Percentiles rank a stretch among this genome's conserved stretches.
Evolutionary conservation across 64 coral and sea anemone species (phyloP).

Genomic region (Stichodactyla helianthus): DNA sequence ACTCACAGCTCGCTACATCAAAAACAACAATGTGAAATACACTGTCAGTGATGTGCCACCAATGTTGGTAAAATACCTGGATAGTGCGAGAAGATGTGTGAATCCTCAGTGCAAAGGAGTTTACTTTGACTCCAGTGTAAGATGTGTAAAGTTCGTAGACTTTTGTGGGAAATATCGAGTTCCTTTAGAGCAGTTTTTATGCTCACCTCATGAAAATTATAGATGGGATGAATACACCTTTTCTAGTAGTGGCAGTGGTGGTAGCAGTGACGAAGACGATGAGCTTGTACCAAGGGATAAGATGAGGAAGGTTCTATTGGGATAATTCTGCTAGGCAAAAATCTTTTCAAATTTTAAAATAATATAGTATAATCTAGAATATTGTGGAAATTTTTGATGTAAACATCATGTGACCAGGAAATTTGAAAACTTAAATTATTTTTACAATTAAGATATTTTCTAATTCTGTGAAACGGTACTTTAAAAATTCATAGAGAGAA

Average conservation of each 20-base stretch:
- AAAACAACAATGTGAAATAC: constrained; percentile 70
- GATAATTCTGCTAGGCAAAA: constrained; percentile 14
- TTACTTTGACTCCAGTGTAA: constrained; percentile 88
- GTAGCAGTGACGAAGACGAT: constrained; percentile 82
- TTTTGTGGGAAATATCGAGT: constrained; percentile 97
- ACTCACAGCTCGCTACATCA: constrained; percentile 64
- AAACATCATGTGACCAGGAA: background rate
- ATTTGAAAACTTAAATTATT: no score
- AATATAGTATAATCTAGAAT: background rate
- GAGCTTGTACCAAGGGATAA: constrained; percentile 52
- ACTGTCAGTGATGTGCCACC: constrained; percentile 57
- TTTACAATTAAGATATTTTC: no score
- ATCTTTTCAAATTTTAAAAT: background rate
- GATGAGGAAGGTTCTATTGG: constrained; percentile 83
- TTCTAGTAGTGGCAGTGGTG: constrained; percentile 26
- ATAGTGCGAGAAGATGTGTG: constrained; percentile 85
- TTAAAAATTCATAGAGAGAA: no score
- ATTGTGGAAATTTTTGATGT: background rate
- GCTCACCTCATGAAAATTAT: constrained; percentile 94
- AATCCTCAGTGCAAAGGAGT: constrained; percentile 91
- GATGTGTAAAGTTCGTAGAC: constrained; percentile 95
- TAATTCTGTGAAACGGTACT: no score
- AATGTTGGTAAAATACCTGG: constrained; percentile 72
- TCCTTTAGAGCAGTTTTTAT: constrained; percentile 94
- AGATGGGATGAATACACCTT: constrained; percentile 73